phyloP scores from a whole-genome alignment of 2,113 vertebrate species.

The Apteryx owenii region DNA sequence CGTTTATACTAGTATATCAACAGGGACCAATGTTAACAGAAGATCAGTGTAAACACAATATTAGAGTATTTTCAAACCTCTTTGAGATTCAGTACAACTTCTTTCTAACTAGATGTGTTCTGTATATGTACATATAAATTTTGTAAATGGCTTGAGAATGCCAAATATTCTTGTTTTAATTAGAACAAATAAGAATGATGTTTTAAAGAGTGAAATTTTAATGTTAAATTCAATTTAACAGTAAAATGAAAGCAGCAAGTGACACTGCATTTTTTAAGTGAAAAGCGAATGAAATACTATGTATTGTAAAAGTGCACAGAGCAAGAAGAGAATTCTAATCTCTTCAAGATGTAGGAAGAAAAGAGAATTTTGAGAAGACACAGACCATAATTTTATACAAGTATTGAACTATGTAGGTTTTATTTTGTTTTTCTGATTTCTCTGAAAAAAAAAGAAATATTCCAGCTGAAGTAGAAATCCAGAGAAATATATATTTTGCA shows the following conservation, averaged over 20 bases:
- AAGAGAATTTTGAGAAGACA: neutral
- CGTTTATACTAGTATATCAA: neutral
- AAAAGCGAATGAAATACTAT: neutral
- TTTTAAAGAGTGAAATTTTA: conserved; percentile 29
- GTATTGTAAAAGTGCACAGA: neutral
- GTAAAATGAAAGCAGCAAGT: conserved; percentile 15
- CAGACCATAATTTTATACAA: neutral
- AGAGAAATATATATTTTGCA: neutral
- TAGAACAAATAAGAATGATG: conserved; percentile 51
- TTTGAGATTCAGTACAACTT: conserved; percentile 9
- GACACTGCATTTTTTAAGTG: neutral
- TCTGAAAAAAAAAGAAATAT: neutral
- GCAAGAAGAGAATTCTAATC: neutral
- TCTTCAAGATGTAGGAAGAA: neutral
- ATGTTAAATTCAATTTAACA: conserved; percentile 46
- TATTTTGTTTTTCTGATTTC: neutral
- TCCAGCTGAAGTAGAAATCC: neutral
- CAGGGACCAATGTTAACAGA: neutral
- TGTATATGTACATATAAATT: conserved; percentile 34
- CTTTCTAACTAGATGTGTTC: conserved; percentile 56
- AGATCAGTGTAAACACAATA: neutral
- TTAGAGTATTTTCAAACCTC: neutral
- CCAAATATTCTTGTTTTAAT: conserved; percentile 70
- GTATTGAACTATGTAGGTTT: neutral
- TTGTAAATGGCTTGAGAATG: conserved; percentile 49